These are phyloP conservation scores for Nicator chloris DNA, from an alignment of 2,113 vertebrate species.

Conservation along the genomic window DNA sequence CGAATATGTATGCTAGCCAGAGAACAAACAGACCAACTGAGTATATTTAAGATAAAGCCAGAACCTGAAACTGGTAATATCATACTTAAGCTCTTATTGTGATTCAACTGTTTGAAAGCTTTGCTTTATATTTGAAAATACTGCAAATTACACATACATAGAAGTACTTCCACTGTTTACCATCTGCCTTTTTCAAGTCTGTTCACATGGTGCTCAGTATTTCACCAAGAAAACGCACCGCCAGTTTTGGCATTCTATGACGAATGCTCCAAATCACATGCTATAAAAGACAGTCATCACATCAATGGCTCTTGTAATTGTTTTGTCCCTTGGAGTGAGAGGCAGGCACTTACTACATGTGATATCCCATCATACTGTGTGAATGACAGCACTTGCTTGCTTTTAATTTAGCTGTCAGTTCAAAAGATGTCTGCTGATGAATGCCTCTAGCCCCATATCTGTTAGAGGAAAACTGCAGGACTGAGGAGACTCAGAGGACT, in stretches of 20 bases:
- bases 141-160: conserved; percentile 65
- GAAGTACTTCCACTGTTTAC: conserved; percentile 59
- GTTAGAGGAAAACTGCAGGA: neutral
- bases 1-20: conserved; percentile 85
- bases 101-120: conserved; percentile 66
- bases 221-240: conserved; percentile 46
- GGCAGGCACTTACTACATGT: conserved; percentile 59
- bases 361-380: conserved; percentile 51
- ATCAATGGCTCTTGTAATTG: conserved; percentile 56
- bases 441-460: conserved; percentile 26
- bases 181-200: conserved; percentile 65
- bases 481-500: neutral
- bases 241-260: conserved; percentile 61
- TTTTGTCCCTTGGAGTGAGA: conserved; percentile 64
- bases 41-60: conserved; percentile 83
- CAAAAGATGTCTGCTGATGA: conserved; percentile 43
- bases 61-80: conserved; percentile 84
- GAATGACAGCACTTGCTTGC: conserved; percentile 51
- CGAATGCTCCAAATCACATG: conserved; percentile 55
- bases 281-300: conserved; percentile 55
- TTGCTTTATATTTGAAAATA: conserved; percentile 70
- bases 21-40: conserved; percentile 91
- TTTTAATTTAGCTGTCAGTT: conserved; percentile 60
- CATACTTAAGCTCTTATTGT: conserved; percentile 69
- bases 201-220: conserved; percentile 54